These are phyloP conservation scores for Hofmannophila pseudospretella DNA, from an alignment of 2,888 invertebrate species.

Conservation along the genomic window DNA sequence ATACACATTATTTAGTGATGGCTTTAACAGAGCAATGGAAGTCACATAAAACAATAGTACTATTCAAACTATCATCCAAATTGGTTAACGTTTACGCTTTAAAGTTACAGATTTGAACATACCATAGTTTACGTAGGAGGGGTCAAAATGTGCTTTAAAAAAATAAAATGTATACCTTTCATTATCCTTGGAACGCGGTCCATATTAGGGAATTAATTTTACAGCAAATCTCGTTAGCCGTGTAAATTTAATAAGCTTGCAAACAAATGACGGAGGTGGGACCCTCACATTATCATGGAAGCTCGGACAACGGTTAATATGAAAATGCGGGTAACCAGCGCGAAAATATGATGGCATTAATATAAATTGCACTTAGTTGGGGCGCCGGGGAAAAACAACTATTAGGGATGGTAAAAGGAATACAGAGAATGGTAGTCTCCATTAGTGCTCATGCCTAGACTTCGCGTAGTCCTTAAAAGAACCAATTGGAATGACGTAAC, in stretches of 20 bases:
- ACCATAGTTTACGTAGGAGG: no score
- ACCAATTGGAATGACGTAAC: no score
- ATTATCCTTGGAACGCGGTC: no score
- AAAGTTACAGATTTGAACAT: no score
- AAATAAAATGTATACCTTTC: no score
- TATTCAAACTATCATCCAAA: no score
- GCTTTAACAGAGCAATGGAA: no score
- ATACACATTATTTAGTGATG: no score
- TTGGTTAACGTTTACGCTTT: no score
- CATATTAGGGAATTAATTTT: conserved; percentile 52
- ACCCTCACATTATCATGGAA: conserved; percentile 60
- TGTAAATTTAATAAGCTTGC: conserved; percentile 69
- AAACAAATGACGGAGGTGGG: conserved; percentile 71
- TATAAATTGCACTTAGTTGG: conserved; percentile 68
- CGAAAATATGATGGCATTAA: conserved; percentile 71
- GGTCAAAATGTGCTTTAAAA: no score
- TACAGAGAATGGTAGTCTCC: conserved; percentile 20
- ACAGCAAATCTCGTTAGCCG: conserved; percentile 48
- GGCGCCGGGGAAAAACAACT: conserved; percentile 55
- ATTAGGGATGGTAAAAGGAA: conserved; percentile 27
- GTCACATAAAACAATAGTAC: no score
- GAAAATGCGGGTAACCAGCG: conserved; percentile 69
- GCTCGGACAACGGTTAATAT: conserved; percentile 61
- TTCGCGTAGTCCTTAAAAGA: no score
- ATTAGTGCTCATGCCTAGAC: conserved; percentile 2